Percentiles rank a stretch among this genome's conserved stretches.
These are phyloP conservation scores for Phoeniculus purpureus DNA, from an alignment of 2,797 vertebrate genomes.

Conservation along the genomic window DNA sequence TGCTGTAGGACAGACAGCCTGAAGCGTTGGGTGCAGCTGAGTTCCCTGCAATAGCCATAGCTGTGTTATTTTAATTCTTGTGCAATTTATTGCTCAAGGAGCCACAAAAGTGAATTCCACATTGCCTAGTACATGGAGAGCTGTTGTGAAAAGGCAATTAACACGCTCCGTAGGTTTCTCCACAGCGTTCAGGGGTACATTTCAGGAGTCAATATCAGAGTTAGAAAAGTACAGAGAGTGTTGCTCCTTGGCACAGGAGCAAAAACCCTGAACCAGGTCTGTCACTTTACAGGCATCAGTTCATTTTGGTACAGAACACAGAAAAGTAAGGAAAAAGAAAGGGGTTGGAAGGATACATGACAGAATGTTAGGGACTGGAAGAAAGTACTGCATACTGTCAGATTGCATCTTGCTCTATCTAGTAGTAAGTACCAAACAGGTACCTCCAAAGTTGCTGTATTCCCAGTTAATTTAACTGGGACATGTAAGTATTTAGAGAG, in stretches of 20 bases:
- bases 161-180: neutral
- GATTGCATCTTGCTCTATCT: too few relatives aligned
- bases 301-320: neutral
- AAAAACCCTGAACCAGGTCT: neutral
- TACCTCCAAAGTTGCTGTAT: neutral
- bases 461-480: neutral
- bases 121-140: neutral
- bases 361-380: neutral
- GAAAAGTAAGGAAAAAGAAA: neutral
- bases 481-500: neutral
- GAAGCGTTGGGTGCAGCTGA: neutral
- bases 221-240: neutral
- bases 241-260: neutral
- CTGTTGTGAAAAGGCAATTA: neutral
- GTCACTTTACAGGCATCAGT: neutral
- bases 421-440: too few relatives aligned
- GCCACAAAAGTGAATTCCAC: neutral
- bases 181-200: neutral
- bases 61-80: neutral
- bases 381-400: neutral
- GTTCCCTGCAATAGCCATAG: neutral
- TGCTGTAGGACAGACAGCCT: neutral
- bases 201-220: neutral
- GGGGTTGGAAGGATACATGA: neutral
- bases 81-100: neutral